phyloP scores from a whole-genome alignment of 2,113 vertebrate species.

The Turnix velox region DNA sequence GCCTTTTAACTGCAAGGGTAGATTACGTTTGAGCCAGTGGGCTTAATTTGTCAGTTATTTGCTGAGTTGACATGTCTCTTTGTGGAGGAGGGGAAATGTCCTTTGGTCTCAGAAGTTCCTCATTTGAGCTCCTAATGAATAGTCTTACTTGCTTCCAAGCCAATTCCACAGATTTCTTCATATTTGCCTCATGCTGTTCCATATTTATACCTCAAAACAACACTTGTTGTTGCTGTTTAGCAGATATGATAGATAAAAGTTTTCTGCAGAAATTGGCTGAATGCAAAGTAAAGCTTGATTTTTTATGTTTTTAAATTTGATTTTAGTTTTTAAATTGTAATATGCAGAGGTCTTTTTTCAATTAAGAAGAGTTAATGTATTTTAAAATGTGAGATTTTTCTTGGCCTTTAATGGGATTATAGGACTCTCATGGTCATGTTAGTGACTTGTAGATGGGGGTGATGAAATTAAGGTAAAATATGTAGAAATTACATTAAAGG shows the following conservation, averaged over 20 bases:
- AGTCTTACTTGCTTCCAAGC: not conserved
- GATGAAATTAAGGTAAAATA: not conserved
- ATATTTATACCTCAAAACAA: not conserved
- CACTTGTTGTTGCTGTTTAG: not conserved
- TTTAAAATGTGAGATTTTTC: not conserved
- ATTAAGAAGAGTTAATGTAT: not conserved
- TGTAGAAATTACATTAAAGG: not conserved
- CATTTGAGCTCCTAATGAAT: not conserved
- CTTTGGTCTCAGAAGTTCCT: conserved; percentile 16
- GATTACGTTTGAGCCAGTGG: not conserved
- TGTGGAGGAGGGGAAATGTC: not conserved
- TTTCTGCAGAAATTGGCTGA: not conserved
- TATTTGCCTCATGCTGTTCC: not conserved
- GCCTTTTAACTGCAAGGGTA: not conserved
- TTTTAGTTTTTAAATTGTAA: not conserved
- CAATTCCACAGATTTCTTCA: not conserved
- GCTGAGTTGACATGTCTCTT: not conserved
- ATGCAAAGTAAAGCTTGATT: not conserved
- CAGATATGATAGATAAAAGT: not conserved
- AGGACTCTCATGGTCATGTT: not conserved
- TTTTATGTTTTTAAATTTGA: too few relatives aligned
- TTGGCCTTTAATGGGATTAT: not conserved
- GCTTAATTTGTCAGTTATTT: not conserved
- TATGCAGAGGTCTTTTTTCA: not conserved
- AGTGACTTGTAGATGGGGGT: not conserved